A percentile compares a stretch with the other conserved stretches of the same genome.
These are phyloP conservation scores for Accipiter virgatus DNA, from an alignment of 2,113 vertebrate species.

Conservation along the genomic window DNA sequence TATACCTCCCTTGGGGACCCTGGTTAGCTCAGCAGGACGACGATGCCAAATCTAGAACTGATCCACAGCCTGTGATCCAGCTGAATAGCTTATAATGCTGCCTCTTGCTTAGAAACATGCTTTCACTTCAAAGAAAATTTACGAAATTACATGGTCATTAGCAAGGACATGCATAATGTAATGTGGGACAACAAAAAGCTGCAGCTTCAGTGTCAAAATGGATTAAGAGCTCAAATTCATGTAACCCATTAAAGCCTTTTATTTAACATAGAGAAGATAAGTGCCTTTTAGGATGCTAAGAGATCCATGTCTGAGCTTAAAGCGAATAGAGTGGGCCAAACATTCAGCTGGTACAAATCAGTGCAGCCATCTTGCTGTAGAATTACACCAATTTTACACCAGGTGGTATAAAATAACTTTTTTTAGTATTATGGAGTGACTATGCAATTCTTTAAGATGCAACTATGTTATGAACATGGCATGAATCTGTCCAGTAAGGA, in stretches of 20 bases:
- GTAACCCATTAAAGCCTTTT: neutral
- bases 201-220: neutral
- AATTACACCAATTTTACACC: neutral
- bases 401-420: neutral
- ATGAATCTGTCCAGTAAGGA: neutral
- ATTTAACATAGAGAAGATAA: constrained; percentile 9
- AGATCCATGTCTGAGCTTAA: neutral
- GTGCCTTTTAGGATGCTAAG: neutral
- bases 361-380: neutral
- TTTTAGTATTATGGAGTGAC: neutral
- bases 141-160: neutral
- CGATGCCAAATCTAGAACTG: neutral
- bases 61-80: neutral
- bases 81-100: neutral
- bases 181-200: neutral
- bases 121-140: constrained; percentile 21
- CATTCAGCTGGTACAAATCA: neutral
- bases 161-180: neutral
- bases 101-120: neutral
- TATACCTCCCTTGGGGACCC: neutral
- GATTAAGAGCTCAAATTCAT: constrained; percentile 16
- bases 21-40: neutral
- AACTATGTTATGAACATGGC: neutral
- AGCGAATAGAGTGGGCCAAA: neutral
- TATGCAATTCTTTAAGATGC: neutral